phyloP scores from a whole-genome alignment of 1,140 invertebrate species.

The Zeugodacus cucurbitae region DNA sequence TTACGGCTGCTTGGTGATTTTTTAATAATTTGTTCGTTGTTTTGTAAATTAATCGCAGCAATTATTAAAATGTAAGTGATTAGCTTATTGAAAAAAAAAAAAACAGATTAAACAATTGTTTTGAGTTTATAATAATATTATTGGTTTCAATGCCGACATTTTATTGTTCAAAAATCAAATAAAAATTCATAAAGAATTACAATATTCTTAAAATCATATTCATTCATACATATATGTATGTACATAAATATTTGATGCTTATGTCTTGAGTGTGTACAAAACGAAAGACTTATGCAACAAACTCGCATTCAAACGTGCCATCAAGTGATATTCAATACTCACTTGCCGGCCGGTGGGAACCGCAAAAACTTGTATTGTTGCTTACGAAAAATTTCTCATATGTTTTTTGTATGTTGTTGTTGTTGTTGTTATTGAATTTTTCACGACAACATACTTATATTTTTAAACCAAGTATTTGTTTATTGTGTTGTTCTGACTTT shows the following conservation, averaged over 20 bases:
- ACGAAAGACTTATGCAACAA: conserved; percentile 7
- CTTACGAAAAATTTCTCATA: background rate
- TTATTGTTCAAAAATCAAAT: too few species aligned
- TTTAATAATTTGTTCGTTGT: background rate
- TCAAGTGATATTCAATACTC: background rate
- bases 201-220: background rate
- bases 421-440: background rate
- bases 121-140: background rate
- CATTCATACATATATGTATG: background rate
- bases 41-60: background rate
- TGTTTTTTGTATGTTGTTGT: background rate
- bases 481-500: background rate
- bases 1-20: background rate
- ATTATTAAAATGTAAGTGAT: background rate
- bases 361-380: background rate
- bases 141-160: background rate
- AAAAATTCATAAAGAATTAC: too few species aligned
- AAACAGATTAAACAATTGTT: background rate
- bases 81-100: background rate
- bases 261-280: background rate
- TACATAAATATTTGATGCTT: background rate
- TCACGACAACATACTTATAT: background rate
- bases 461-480: background rate
- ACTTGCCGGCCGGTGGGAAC: background rate
- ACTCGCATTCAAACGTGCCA: background rate